Conservation (phyloP, 2,797 vertebrate species). For the Bradypodion pumilum region DNA sequence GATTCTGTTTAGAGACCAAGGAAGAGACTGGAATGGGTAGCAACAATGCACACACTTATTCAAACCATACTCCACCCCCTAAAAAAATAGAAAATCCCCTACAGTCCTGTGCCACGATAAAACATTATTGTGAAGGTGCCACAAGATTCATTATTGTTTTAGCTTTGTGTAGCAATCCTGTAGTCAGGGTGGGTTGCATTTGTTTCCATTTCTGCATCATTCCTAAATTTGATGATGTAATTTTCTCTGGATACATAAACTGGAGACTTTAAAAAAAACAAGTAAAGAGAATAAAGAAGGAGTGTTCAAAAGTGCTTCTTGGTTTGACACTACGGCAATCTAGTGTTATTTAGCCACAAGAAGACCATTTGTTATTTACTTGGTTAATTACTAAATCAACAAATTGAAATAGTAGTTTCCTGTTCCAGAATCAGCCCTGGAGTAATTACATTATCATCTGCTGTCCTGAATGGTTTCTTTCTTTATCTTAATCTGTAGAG, state of each 20-base stretch:
- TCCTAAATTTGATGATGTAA: neutral
- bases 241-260: neutral
- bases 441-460: neutral
- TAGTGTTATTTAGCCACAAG: neutral
- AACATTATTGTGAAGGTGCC: neutral
- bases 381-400: neutral
- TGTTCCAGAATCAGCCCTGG: neutral
- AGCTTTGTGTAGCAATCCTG: neutral
- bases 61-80: too few species aligned
- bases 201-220: neutral
- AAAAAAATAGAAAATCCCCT: too few species aligned
- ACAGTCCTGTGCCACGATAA: too few species aligned
- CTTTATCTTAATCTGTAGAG: neutral
- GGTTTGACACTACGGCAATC: neutral
- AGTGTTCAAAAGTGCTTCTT: neutral
- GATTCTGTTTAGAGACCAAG: too few species aligned
- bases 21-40: too few species aligned
- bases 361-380: neutral
- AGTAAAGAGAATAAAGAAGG: neutral
- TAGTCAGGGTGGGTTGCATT: neutral
- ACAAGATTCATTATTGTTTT: neutral
- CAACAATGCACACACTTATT: too few species aligned
- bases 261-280: neutral
- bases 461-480: neutral
- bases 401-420: neutral